Conservation (phyloP, 2,888 invertebrate species). For the Phragmatobia fuliginosa region DNA sequence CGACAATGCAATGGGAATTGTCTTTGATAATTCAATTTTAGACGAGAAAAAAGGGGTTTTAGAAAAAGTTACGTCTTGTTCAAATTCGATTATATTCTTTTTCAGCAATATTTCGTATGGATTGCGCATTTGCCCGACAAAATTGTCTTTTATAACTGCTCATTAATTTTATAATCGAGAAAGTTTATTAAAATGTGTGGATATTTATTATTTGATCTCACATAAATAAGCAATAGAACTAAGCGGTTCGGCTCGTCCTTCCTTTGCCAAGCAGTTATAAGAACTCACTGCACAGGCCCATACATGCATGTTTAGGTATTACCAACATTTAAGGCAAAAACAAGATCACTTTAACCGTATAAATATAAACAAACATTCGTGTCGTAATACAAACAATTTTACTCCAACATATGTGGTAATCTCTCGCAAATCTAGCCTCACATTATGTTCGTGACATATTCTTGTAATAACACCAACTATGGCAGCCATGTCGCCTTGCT, state of each 20-base stretch:
- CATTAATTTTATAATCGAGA: no score
- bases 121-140: no score
- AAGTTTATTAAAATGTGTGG: no score
- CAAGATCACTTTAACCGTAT: background rate
- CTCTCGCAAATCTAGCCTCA: constrained; percentile 18
- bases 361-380: background rate
- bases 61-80: background rate
- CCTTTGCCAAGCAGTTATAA: no score
- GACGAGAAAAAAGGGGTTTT: background rate
- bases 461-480: constrained; percentile 27
- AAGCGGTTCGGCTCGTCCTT: no score
- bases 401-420: constrained; percentile 11
- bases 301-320: no score
- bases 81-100: background rate
- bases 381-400: background rate
- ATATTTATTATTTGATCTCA: no score
- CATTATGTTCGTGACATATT: constrained; percentile 29
- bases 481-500: constrained; percentile 24
- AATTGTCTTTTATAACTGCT: background rate
- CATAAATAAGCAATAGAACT: no score
- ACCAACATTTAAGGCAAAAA: no score
- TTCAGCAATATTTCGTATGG: background rate
- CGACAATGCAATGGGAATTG: no score
- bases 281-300: no score
- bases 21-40: background rate